phyloP scores from a whole-genome alignment of 2,888 invertebrate genomes.

The Lampropteryx suffumata region DNA sequence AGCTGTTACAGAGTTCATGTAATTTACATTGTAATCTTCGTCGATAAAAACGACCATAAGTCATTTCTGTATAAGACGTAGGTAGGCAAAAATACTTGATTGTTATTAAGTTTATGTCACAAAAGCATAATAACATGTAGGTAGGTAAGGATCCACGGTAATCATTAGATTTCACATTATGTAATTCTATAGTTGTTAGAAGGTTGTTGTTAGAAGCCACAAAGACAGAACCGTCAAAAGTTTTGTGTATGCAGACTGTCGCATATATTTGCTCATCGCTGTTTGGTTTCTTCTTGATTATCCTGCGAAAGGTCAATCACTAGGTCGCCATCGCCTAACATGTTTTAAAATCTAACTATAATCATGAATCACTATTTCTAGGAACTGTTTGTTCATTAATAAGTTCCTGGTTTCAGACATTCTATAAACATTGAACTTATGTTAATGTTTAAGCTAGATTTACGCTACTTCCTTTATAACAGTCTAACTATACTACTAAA shows the following conservation, averaged over 20 bases:
- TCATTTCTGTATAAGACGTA: neutral
- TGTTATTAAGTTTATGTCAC: too few relatives aligned
- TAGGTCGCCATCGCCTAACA: too few relatives aligned
- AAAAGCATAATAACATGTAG: too few relatives aligned
- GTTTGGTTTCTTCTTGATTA: too few relatives aligned
- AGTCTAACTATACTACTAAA: too few relatives aligned
- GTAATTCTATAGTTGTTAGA: too few relatives aligned
- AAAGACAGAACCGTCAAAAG: conserved; percentile 7
- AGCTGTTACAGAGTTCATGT: conserved; percentile 18
- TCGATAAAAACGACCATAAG: conserved; percentile 12
- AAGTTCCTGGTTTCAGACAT: conserved; percentile 31
- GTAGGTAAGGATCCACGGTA: too few relatives aligned
- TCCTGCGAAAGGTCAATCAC: too few relatives aligned
- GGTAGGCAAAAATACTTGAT: neutral
- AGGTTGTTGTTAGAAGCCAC: neutral
- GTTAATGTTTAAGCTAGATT: conserved; percentile 18
- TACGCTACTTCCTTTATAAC: neutral
- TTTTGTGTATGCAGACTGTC: conserved; percentile 6
- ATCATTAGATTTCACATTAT: neutral
- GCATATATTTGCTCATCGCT: neutral
- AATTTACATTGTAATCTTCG: conserved; percentile 22
- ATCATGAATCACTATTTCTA: conserved; percentile 20
- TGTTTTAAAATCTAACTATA: conserved; percentile 9
- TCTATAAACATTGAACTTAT: conserved; percentile 31
- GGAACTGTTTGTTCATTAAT: conserved; percentile 14